These are phyloP conservation scores for Mythimna albipuncta DNA, from an alignment of 2,888 invertebrate genomes.

Conservation along the genomic window DNA sequence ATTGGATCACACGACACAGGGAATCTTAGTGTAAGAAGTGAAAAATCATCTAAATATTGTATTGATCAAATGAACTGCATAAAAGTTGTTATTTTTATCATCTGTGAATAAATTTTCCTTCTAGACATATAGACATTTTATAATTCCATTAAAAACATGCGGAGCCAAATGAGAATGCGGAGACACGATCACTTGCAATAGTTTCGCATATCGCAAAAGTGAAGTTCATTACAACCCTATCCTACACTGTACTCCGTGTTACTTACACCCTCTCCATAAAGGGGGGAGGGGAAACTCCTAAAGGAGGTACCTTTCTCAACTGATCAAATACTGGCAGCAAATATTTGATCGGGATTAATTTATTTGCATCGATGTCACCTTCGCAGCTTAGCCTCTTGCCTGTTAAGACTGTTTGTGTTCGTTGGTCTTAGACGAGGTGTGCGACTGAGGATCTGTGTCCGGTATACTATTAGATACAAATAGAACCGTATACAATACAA, in stretches of 20 bases:
- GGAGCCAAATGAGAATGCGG: not conserved
- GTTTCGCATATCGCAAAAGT: not conserved
- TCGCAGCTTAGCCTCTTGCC: conserved; percentile 36
- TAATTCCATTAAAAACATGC: not conserved
- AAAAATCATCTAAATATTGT: too few species aligned
- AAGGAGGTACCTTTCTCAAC: conserved; percentile 27
- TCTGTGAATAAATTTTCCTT: too few species aligned
- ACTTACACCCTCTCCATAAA: conserved; percentile 18
- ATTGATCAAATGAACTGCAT: too few species aligned
- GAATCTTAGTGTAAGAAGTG: too few species aligned
- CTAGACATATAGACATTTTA: too few species aligned
- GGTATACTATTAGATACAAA: not conserved
- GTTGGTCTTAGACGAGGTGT: not conserved
- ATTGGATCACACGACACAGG: too few species aligned
- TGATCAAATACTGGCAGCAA: conserved; percentile 49
- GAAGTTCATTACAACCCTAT: not conserved
- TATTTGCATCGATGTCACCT: conserved; percentile 61
- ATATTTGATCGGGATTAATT: conserved; percentile 57
- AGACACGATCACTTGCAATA: not conserved
- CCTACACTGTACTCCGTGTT: conserved; percentile 37
- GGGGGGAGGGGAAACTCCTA: not conserved
- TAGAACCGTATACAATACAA: too few species aligned
- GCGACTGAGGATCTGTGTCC: not conserved
- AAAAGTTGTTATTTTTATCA: too few species aligned
- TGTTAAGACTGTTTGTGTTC: conserved; percentile 27